phyloP scores from a whole-genome alignment of 2,113 vertebrate species.

The Oncorhynchus masou region DNA sequence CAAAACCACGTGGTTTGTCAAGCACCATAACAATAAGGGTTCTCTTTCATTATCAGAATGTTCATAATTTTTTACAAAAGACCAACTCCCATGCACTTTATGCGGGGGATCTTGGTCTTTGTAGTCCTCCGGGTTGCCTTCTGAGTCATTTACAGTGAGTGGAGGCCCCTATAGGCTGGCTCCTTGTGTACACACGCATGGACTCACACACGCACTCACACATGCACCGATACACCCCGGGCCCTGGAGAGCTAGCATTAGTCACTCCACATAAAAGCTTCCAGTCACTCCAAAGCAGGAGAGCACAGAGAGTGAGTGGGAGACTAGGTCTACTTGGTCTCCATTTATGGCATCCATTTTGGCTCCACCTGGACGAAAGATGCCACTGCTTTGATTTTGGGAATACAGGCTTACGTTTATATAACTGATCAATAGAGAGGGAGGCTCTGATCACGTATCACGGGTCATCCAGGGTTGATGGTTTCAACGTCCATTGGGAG shows the following conservation, averaged over 20 bases:
- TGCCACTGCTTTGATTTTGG: constrained; percentile 19
- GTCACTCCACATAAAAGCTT: constrained; percentile 72
- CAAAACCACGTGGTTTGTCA: too few relatives aligned
- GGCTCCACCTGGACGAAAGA: constrained; percentile 4
- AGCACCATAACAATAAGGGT: too few relatives aligned
- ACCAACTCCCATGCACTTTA: too few relatives aligned
- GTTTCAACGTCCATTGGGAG: constrained; percentile 26
- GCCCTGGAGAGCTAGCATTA: constrained; percentile 64
- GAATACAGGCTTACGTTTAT: constrained; percentile 31
- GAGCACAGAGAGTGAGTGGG: constrained; percentile 54
- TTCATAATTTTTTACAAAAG: too few relatives aligned
- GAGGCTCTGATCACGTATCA: constrained; percentile 17
- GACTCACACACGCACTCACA: constrained; percentile 10
- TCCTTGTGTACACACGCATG: constrained; percentile 37
- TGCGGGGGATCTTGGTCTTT: constrained; percentile 38
- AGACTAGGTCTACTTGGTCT: constrained; percentile 57
- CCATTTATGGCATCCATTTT: constrained; percentile 57
- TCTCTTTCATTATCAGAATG: too few relatives aligned
- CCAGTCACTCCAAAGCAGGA: constrained; percentile 60
- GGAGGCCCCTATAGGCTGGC: constrained; percentile 38
- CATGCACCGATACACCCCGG: constrained; percentile 27
- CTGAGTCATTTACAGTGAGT: constrained; percentile 63
- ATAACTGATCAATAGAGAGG: constrained; percentile 50
- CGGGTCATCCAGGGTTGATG: constrained; percentile 37
- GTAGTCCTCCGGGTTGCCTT: constrained; percentile 40